Base-by-base conservation (phyloP, 2,113 vertebrate genomes). In the Cichladusa arquata region DNA sequence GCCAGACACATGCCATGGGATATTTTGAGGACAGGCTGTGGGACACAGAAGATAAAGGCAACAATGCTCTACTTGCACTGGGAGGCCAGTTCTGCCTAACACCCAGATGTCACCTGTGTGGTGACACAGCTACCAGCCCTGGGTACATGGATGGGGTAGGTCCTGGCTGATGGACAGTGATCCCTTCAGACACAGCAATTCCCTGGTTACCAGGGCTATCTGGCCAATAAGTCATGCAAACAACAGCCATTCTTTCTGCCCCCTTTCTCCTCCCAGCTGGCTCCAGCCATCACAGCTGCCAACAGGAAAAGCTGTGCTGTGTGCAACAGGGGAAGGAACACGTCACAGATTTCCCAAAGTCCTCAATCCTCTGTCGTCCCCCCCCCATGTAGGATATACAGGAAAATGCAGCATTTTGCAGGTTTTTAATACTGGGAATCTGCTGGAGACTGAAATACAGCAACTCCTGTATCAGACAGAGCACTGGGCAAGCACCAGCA, bases 361-460 rank as follows among this genome's bases (percentile, higher is more conserved):
- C n/a, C 62, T 38, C 1, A 5, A 7, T 26, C 67, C 36, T 3
- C 2, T 22, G 22, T 40, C 6, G 22, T 40, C 6, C 23, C 18
- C 29, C 9, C 6, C 2, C 0, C 38, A 9, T 1, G 1, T 3
- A 47, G 53, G 24, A 44, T 53, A n/a, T 64, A 33, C 18, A 60
- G 57, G 61, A 79, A 81, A 85, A 67, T 8, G 16, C 12, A n/a
- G 44, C 0, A 0, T 50, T 85, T 29, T 74, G 20, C 33, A 74
- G 42, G 53, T 9, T 58, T 90, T 24, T 81, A 45, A 33, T 53
- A 25, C 6, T 18, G 28, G 23, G 5, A 15, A 8, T 4, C 14
- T 38, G 15, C 22, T 80, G 24, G 38, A 62, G 67, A 8, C 42
- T 65, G 36, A 77, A 77, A 19, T 40, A 24, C 1, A 48, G 62